These are phyloP conservation scores for Prinia subflava DNA, from an alignment of 2,113 vertebrate genomes.

Conservation along the genomic window DNA sequence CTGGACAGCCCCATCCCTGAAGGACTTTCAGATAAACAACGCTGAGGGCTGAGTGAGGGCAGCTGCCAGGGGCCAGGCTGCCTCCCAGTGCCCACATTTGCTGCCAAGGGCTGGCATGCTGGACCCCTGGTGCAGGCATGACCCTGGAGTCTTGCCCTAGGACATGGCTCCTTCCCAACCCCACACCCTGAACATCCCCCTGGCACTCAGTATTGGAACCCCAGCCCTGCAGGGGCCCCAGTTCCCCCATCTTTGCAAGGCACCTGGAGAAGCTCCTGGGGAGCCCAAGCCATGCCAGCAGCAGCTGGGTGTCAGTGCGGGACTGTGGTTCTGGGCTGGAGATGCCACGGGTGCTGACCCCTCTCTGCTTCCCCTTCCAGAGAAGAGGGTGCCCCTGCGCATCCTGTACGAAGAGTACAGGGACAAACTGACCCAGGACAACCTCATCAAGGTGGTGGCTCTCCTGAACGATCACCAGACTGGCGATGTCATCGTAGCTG, in stretches of 20 bases:
- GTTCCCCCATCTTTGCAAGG: rapidly evolving
- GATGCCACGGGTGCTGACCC: neutral
- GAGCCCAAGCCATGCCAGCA: neutral
- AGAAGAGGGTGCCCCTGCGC: constrained; percentile 76
- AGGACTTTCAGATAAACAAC: neutral
- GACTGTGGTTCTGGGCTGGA: neutral
- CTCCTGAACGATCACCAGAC: constrained; percentile 74
- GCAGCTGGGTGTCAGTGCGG: rapidly evolving
- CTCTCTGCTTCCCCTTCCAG: constrained; percentile 54
- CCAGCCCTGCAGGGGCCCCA: neutral
- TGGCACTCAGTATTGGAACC: too few relatives aligned
- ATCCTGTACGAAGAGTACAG: constrained; percentile 84
- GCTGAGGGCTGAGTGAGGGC: neutral
- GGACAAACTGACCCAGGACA: constrained; percentile 79
- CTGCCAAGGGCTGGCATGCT: neutral
- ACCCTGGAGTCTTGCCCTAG: neutral
- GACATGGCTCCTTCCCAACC: neutral
- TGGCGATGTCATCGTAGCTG: constrained; percentile 44
- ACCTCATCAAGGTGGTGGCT: constrained; percentile 85
- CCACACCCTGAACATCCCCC: neutral
- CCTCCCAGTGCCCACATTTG: rapidly evolving
- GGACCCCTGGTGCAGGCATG: neutral
- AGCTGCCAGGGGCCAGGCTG: neutral
- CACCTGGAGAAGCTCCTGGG: neutral
- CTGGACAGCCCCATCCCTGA: neutral